These are phyloP conservation scores for Enteromius argenteus DNA, from an alignment of 2,797 vertebrate genomes.

Conservation along the genomic window DNA sequence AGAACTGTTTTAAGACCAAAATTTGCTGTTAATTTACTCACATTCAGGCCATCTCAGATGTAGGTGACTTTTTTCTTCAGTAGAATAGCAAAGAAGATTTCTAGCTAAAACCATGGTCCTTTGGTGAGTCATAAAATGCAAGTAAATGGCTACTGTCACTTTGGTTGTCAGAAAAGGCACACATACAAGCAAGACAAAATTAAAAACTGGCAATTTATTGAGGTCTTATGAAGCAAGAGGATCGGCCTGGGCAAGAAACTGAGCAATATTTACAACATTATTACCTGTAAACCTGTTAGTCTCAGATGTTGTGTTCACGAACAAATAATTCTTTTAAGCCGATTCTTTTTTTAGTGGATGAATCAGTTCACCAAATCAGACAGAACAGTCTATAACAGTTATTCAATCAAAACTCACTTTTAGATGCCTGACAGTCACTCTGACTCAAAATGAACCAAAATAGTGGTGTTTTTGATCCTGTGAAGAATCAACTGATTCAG, in stretches of 20 bases:
- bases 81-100: background rate
- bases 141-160: background rate
- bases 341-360: background rate
- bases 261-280: no score
- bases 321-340: background rate
- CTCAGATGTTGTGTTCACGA: no score
- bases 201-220: no score
- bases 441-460: background rate
- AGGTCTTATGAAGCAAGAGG: no score
- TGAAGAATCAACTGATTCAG: background rate
- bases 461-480: background rate
- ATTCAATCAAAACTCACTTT: background rate
- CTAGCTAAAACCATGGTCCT: background rate
- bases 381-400: background rate
- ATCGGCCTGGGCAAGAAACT: no score
- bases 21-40: background rate
- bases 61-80: background rate
- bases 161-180: no score
- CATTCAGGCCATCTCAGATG: background rate
- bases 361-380: background rate
- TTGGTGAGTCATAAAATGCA: background rate
- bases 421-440: background rate
- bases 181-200: no score
- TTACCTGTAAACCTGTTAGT: no score
- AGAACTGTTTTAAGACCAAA: background rate